phyloP scores from a whole-genome alignment of 2,888 invertebrate genomes.

The Machimus atricapillus region DNA sequence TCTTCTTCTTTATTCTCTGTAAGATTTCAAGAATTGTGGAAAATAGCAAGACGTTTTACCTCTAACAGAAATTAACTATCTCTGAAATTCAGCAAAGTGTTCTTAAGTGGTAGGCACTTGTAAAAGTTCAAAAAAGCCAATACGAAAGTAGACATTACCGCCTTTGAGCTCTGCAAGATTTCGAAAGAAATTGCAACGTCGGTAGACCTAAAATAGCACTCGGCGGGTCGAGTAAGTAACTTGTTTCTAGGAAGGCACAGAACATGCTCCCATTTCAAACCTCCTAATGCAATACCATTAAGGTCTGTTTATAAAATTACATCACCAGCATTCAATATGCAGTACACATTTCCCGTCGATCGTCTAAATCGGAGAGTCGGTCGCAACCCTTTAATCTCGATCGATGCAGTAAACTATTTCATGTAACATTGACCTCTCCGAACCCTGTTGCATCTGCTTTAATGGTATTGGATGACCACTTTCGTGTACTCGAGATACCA shows the following conservation, averaged over 20 bases:
- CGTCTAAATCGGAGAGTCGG: neutral
- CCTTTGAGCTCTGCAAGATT: neutral
- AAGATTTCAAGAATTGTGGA: no score
- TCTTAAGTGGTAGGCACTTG: neutral
- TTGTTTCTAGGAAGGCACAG: neutral
- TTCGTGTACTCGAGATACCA: constrained; percentile 20
- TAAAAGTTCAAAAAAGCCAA: neutral
- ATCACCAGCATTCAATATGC: constrained; percentile 9
- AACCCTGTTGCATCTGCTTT: constrained; percentile 31
- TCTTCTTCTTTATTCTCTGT: no score
- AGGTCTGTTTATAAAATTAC: constrained; percentile 19
- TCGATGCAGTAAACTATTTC: constrained; percentile 33
- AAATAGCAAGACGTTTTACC: no score
- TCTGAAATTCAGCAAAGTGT: neutral
- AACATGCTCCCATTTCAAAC: constrained; percentile 14
- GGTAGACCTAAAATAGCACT: neutral
- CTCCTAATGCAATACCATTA: constrained; percentile 22
- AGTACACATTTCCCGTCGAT: neutral
- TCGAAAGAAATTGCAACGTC: neutral
- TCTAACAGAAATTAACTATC: neutral
- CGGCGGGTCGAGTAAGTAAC: neutral
- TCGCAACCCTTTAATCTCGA: constrained; percentile 36
- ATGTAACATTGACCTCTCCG: constrained; percentile 20
- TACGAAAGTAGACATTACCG: neutral
- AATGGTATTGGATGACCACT: constrained; percentile 38